Evolutionary conservation across 2,888 invertebrate genomes (phyloP).

Genomic region (Limenitis camilla): DNA sequence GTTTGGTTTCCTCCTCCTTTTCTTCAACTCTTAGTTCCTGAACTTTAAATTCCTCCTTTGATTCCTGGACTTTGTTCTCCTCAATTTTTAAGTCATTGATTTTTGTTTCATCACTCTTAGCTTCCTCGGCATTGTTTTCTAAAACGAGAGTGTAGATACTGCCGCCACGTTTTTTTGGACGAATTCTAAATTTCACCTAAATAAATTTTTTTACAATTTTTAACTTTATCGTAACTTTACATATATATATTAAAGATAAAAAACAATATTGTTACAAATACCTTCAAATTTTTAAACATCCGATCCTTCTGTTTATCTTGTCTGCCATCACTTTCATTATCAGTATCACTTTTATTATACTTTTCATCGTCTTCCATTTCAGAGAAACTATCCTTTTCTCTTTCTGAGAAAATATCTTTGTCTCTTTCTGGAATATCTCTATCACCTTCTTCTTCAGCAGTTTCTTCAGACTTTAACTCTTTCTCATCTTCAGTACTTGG

Average conservation of each 20-base stretch:
- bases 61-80: slow-evolving; percentile 21
- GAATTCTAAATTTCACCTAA: slow-evolving; percentile 62
- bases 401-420: slow-evolving; percentile 48
- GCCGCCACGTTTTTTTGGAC: slow-evolving; percentile 61
- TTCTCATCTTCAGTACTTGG: slow-evolving; percentile 61
- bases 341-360: slow-evolving; percentile 62
- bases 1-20: slow-evolving; percentile 34
- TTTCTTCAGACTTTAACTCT: slow-evolving; percentile 50
- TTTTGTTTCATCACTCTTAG: slow-evolving; percentile 24
- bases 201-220: not conserved
- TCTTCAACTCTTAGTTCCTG: slow-evolving; percentile 33
- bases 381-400: slow-evolving; percentile 64
- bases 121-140: slow-evolving; percentile 38
- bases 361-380: slow-evolving; percentile 71
- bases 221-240: too few species aligned
- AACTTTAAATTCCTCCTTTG: slow-evolving; percentile 31
- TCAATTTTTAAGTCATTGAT: slow-evolving; percentile 30
- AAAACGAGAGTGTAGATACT: slow-evolving; percentile 53
- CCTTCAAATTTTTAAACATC: slow-evolving; percentile 66
- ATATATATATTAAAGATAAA: too few species aligned
- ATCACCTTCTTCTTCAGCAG: slow-evolving; percentile 46
- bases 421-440: slow-evolving; percentile 33
- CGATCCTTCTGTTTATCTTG: slow-evolving; percentile 42
- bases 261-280: too few species aligned
- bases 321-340: slow-evolving; percentile 65